Base-by-base conservation (phyloP, 2,113 vertebrate genomes). In the Plecturocebus donacophilus region DNA sequence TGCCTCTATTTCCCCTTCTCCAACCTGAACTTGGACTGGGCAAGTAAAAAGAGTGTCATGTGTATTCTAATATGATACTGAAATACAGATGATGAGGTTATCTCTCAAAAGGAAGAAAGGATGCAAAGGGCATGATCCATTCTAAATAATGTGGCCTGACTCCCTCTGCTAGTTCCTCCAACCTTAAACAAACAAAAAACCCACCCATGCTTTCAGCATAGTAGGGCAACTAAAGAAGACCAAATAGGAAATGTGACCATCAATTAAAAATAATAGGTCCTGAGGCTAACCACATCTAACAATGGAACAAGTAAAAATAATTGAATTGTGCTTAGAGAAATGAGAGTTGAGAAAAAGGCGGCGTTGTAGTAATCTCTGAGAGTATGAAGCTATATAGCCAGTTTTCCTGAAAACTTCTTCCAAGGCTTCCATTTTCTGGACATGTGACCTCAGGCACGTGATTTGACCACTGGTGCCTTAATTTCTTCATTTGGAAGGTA, bases 291-390 rank as follows among this genome's bases (percentile, higher is more conserved):
- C 73, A 45, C 21, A 35, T 54, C 17, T 2, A 54, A 79, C 4
- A 27, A 54, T 12, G 25, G 61, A 27, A 49, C 32, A 90, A 83
- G 42, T 38, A 58, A 84, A 87, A n/a, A 38, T 16, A 52, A 66
- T 0, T 40, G 61, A 17, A 19, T 21, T 58, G 14, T 47, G 27
- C 21, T n/a, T 19, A 70, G 21, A 92, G 13, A 80, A 70, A 94
- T 0, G 0, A 58, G n/a, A 5, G 58, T 1, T n/a, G 32, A 80
- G 6, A 58, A 40, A 75, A 84, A 56, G 66, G 9, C 13, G 21
- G 40, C 14, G 21, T 0, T 2, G 1, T 8, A 6, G 21, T 17
- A 2, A 3, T 16, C 19, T 38, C 6, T 49, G 32, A 86, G 7
- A 16, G 2, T 1, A 27, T 2, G 8, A n/a, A 79, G 6, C 20